These are phyloP conservation scores for Panulirus ornatus DNA, from an alignment of 1,140 invertebrate species.

Conservation along the genomic window DNA sequence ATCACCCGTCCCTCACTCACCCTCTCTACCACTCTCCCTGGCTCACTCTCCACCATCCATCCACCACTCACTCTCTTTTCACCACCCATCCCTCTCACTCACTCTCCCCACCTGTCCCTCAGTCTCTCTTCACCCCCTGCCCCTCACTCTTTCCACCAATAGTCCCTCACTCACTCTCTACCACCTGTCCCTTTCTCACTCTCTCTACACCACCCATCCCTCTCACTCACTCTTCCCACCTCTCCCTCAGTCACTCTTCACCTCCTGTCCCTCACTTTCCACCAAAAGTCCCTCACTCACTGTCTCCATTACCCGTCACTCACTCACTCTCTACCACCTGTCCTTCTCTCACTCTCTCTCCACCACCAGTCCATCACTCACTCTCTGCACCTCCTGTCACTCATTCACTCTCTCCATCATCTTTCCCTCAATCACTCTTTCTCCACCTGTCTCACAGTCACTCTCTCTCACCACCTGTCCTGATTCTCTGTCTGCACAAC, in stretches of 20 bases:
- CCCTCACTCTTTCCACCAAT: background rate
- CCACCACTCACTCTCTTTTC: background rate
- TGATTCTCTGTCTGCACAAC: too few relatives aligned
- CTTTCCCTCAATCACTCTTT: background rate
- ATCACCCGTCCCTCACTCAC: background rate
- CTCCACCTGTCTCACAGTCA: background rate
- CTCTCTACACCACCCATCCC: background rate
- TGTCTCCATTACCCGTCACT: background rate
- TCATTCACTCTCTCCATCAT: background rate
- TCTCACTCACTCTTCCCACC: background rate
- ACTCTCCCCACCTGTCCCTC: background rate
- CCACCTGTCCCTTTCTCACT: conserved; percentile 14
- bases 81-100: background rate
- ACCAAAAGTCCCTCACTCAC: background rate
- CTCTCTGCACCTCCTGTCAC: background rate
- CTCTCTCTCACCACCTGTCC: too few relatives aligned
- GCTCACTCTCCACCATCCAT: background rate
- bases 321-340: background rate
- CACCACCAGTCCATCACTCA: background rate
- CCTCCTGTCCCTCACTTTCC: too few relatives aligned
- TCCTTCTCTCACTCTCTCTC: background rate
- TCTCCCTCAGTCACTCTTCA: background rate
- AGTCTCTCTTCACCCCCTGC: background rate
- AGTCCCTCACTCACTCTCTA: too few relatives aligned
- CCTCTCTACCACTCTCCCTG: background rate